Base-by-base conservation (phyloP, 2,113 vertebrate species). In the Carassius carassius region DNA sequence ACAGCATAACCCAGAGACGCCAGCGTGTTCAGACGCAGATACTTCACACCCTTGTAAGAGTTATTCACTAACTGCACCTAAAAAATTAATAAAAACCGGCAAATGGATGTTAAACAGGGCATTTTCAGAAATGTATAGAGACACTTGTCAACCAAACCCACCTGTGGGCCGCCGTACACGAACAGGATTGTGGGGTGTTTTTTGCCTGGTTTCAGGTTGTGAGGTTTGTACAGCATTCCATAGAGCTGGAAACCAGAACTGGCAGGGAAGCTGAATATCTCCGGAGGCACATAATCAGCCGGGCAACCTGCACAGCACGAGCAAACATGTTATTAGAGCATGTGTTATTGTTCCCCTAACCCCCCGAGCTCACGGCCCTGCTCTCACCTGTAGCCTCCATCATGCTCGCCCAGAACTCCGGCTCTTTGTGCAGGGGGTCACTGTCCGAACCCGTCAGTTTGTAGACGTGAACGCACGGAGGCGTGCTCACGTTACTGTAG, bases 41-140 rank as follows among this genome's bases (percentile, higher is more conserved):
- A 99, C 91, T 99, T 99, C 92, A 97, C 97, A 35, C 98, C 98
- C 89, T 99, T 99, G 89, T 98, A 99, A 32, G 98, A 98, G 92
- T 99, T 99, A 88, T 98, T 99, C 25, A 99, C 98, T 79, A 99
- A 92, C 93, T 99, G 98, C 78, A 99, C 98, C 98, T 99, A 4
- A 85, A 35, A 47, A 47, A n/a, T 17, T 19, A 44, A n/a, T 3
- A 0, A 16, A 3, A 41, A 82, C 29, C 29, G 29, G 29, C 1
- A 29, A 29, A 29, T 2, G 29, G 29, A 72, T 17, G 35, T 84
- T 14, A 65, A 54, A 37, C 5, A 37, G 2, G 25, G 0, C 14
- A 65, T 16, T 67, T 67, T 35, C 13, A 63, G 13, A 25, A 65
- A 65, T 44, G 17, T 44, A 44, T 5, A 44, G 69, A 1, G 8